These are phyloP conservation scores for Bungarus multicinctus DNA, from an alignment of 2,113 vertebrate species.

Conservation along the genomic window DNA sequence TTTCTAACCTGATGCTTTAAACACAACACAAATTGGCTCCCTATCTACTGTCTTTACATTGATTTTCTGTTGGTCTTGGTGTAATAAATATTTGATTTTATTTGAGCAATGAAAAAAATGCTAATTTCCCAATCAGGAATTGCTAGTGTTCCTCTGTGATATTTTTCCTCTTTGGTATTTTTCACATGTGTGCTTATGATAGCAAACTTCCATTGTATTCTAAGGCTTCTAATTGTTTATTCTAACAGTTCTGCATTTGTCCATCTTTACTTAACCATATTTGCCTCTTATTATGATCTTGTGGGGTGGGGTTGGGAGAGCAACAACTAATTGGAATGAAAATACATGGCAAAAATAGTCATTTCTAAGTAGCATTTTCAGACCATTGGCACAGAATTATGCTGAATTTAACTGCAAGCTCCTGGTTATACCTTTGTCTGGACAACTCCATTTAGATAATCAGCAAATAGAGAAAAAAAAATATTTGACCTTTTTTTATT, in stretches of 20 bases:
- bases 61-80: background rate
- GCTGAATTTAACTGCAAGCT: background rate
- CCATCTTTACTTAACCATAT: background rate
- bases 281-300: background rate
- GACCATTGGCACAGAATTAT: background rate
- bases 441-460: background rate
- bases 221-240: background rate
- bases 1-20: background rate
- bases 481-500: slow-evolving; percentile 15
- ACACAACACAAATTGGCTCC: background rate
- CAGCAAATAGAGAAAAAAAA: background rate
- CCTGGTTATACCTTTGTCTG: background rate
- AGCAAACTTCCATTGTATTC: background rate
- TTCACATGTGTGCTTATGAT: background rate
- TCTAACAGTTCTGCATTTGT: background rate
- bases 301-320: background rate
- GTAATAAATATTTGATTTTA: background rate
- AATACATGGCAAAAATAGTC: background rate
- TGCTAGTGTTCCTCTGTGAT: background rate
- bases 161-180: background rate
- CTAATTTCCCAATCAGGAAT: background rate
- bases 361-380: background rate
- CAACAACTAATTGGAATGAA: background rate
- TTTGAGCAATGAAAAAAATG: background rate
- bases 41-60: background rate